Evolutionary conservation across 2,797 vertebrate species (phyloP).

Genomic region (Sphenopsis melanotis): DNA sequence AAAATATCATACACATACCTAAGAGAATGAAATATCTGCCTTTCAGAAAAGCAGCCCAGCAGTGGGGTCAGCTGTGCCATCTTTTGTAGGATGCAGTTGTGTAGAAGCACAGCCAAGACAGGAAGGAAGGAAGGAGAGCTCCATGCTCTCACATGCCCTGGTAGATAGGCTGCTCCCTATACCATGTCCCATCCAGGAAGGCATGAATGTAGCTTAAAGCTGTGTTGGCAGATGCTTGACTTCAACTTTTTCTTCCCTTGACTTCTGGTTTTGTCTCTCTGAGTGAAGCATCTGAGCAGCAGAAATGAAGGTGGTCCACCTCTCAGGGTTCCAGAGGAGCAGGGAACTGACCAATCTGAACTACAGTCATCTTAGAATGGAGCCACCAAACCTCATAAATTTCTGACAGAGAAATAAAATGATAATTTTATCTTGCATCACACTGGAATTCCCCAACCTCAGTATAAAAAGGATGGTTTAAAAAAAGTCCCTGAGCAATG

Average conservation of each 20-base stretch:
- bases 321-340: neutral
- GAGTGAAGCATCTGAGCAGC: neutral
- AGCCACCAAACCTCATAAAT: neutral
- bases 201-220: neutral
- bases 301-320: neutral
- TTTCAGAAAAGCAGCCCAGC: neutral
- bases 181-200: neutral
- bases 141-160: neutral
- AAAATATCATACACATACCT: neutral
- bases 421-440: neutral
- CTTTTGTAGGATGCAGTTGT: neutral
- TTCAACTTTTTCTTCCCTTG: neutral
- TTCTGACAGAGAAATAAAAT: neutral
- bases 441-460: constrained; percentile 13
- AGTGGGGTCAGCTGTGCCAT: neutral
- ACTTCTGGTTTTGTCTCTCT: neutral
- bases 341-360: neutral
- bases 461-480: neutral
- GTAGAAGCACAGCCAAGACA: neutral
- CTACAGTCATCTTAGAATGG: neutral
- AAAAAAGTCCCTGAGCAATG: constrained; percentile 9
- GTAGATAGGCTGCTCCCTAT: neutral
- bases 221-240: neutral
- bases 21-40: neutral
- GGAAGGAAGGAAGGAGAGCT: neutral